A percentile compares a stretch with the other conserved stretches of the same genome.
phyloP scores from a whole-genome alignment of 2,113 vertebrate species.

The Promerops cafer region DNA sequence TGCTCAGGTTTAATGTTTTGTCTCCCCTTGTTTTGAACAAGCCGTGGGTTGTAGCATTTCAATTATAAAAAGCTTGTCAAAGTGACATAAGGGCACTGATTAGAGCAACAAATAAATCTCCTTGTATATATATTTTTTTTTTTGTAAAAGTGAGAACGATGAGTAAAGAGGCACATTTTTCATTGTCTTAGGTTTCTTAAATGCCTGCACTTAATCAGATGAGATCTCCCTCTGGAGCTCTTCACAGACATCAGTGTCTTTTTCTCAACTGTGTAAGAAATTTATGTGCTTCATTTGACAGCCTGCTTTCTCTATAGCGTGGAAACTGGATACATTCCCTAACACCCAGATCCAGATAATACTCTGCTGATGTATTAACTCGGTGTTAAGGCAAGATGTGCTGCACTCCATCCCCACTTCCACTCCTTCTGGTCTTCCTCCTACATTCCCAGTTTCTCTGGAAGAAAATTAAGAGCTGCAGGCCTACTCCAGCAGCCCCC shows the following conservation, averaged over 20 bases:
- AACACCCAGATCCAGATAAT: background rate
- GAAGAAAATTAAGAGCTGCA: background rate
- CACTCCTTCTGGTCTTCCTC: background rate
- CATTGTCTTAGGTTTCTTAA: background rate
- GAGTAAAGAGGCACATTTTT: background rate
- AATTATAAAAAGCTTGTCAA: background rate
- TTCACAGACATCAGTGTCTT: conserved; percentile 11
- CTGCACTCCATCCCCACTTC: background rate
- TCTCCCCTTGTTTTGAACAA: background rate
- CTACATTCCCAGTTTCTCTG: background rate
- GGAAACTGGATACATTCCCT: background rate
- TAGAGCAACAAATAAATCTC: background rate
- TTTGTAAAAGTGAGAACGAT: background rate
- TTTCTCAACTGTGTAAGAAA: background rate
- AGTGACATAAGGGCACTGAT: background rate
- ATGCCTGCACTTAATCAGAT: background rate
- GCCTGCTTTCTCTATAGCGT: background rate
- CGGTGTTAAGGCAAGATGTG: fast-evolving
- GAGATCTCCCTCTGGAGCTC: conserved; percentile 10
- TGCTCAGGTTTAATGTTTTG: background rate
- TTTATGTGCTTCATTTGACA: conserved; percentile 20
- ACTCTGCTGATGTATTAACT: background rate
- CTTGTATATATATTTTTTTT: background rate
- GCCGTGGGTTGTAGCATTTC: background rate
- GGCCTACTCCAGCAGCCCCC: background rate